Evolutionary conservation across 2,113 vertebrate species (phyloP).

Genomic region (Heliornis fulica): DNA sequence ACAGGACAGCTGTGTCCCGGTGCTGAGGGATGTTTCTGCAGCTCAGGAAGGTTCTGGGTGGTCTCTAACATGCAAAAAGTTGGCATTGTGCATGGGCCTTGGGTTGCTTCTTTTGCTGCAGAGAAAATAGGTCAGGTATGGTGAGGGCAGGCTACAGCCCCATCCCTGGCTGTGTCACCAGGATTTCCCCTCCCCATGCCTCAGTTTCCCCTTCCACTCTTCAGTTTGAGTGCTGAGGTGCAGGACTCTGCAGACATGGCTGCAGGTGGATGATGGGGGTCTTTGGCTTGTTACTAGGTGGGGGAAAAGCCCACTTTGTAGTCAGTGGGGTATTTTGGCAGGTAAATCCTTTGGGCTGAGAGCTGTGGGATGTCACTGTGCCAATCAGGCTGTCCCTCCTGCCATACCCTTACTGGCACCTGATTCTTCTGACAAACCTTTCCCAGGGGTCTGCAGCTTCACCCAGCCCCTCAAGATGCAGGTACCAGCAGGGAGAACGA

Average conservation of each 20-base stretch:
- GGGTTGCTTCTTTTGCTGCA: background rate
- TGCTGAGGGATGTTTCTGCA: accelerated
- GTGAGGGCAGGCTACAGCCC: background rate
- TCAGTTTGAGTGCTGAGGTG: background rate
- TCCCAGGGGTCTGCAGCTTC: background rate
- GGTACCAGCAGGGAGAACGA: background rate
- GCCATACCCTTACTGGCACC: background rate
- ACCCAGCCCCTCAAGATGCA: background rate
- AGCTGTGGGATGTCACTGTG: accelerated
- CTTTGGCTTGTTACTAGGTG: background rate
- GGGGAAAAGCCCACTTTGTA: accelerated
- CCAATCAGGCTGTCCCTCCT: background rate
- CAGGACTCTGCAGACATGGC: background rate
- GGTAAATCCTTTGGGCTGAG: background rate
- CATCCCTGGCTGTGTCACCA: background rate
- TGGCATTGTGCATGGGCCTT: background rate
- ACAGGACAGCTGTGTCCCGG: background rate
- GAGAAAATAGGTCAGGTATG: accelerated
- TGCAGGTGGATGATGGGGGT: background rate
- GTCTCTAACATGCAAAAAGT: accelerated
- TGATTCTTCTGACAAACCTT: background rate
- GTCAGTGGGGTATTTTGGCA: background rate
- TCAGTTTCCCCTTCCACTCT: background rate
- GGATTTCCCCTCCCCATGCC: background rate
- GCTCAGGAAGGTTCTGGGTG: background rate